phyloP scores from a whole-genome alignment of 2,797 vertebrate genomes.

The Myripristis jacobus region DNA sequence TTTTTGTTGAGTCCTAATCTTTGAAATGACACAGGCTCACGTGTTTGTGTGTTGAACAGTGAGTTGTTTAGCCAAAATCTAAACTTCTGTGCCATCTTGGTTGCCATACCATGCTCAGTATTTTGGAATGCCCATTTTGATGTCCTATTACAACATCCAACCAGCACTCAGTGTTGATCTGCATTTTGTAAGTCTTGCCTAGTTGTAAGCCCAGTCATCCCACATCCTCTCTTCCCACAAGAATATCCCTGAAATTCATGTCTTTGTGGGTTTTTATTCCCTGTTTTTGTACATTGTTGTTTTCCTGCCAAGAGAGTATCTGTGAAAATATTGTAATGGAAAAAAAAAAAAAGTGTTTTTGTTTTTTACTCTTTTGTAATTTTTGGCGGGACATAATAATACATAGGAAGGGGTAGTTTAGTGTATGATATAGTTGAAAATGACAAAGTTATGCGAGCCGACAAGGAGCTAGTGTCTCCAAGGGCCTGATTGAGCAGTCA shows the following conservation, averaged over 20 bases:
- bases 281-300: slow-evolving; percentile 1
- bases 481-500: slow-evolving; percentile 14
- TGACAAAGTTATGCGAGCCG: slow-evolving; percentile 15
- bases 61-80: slow-evolving; percentile 13
- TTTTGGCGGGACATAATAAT: slow-evolving; percentile 25
- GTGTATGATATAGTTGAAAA: slow-evolving; percentile 18
- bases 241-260: background rate
- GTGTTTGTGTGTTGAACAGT: slow-evolving; percentile 11
- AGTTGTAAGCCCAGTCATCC: background rate
- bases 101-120: background rate
- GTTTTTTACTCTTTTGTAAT: slow-evolving; percentile 9
- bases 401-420: slow-evolving; percentile 9
- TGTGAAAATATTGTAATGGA: background rate
- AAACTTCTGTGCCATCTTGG: background rate
- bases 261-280: slow-evolving; percentile 3
- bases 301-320: background rate
- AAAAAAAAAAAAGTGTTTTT: background rate
- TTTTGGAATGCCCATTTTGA: background rate
- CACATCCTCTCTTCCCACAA: background rate
- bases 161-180: background rate
- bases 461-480: slow-evolving; percentile 6
- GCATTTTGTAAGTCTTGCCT: background rate
- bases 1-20: background rate
- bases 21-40: background rate
- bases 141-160: slow-evolving; percentile 3